Percentiles rank a stretch among this genome's conserved stretches.
phyloP scores from a whole-genome alignment of 2,113 vertebrate species.

The Dolichallabes microphthalmus region DNA sequence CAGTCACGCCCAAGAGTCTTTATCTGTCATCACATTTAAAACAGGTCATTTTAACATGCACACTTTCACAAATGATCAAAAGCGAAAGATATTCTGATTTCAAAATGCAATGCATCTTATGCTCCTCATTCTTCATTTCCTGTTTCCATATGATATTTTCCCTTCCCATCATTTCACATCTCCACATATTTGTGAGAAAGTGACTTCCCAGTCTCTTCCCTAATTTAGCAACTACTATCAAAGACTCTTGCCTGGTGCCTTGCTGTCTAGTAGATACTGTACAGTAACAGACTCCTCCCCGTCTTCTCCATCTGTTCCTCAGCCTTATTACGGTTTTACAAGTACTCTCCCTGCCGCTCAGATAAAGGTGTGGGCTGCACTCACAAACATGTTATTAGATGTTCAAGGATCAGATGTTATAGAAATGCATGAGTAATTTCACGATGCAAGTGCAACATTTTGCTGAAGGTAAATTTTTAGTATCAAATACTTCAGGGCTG shows the following conservation, averaged over 20 bases:
- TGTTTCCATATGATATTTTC: neutral
- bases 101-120: neutral
- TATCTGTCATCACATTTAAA: neutral
- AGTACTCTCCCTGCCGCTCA: neutral
- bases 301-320: neutral
- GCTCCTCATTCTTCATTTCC: neutral
- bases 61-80: neutral
- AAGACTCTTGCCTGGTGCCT: neutral
- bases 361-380: neutral
- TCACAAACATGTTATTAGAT: neutral
- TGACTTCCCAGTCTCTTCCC: neutral
- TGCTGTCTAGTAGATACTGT: neutral
- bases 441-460: constrained; percentile 1
- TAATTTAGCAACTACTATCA: neutral
- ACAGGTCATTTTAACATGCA: neutral
- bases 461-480: constrained; percentile 21
- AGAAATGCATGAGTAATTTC: neutral
- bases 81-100: neutral
- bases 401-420: neutral
- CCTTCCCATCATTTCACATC: neutral
- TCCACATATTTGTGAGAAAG: neutral
- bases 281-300: neutral
- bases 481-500: neutral
- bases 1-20: neutral
- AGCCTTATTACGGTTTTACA: neutral